Conservation (phyloP, 2,888 invertebrate genomes). For the Aethes cnicana region DNA sequence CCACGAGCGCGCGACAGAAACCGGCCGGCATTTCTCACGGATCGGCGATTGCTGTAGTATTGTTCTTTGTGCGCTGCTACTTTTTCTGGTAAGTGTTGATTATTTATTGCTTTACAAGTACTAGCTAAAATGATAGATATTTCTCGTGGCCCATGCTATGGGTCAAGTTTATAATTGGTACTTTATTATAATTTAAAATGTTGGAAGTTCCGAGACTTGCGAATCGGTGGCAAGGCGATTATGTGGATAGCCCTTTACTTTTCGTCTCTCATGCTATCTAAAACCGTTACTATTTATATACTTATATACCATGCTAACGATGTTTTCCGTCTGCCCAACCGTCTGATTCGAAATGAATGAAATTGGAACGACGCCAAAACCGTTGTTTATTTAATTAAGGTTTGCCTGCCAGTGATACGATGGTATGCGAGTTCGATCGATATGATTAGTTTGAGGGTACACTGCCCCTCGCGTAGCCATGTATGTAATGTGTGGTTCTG, state of each 20-base stretch:
- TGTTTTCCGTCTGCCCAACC: slow-evolving; percentile 16
- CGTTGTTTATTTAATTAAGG: slow-evolving; percentile 34
- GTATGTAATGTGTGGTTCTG: slow-evolving; percentile 46
- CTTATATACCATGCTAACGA: slow-evolving; percentile 4
- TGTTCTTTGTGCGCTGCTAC: slow-evolving; percentile 48
- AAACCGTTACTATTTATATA: too few relatives aligned
- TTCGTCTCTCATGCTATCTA: too few relatives aligned
- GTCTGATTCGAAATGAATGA: slow-evolving; percentile 29
- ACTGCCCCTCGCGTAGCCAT: slow-evolving; percentile 35
- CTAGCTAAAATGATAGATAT: too few relatives aligned
- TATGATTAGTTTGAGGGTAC: neutral
- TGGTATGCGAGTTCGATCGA: slow-evolving; percentile 5
- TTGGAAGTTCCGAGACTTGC: too few relatives aligned
- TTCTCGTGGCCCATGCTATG: too few relatives aligned
- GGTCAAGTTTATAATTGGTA: too few relatives aligned
- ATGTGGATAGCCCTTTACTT: too few relatives aligned
- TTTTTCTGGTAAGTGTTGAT: slow-evolving; percentile 55
- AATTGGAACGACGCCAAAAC: slow-evolving; percentile 48
- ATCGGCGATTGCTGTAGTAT: slow-evolving; percentile 58
- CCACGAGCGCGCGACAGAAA: slow-evolving; percentile 61
- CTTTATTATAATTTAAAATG: too few relatives aligned
- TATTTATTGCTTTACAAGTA: slow-evolving; percentile 19
- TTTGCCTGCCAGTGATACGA: slow-evolving; percentile 27
- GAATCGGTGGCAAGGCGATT: too few relatives aligned
- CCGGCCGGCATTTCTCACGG: slow-evolving; percentile 75